Evolutionary conservation across 2,797 vertebrate species (phyloP), one percentile per base, ranked within the genome.

Genomic region (Ammospiza maritima): DNA sequence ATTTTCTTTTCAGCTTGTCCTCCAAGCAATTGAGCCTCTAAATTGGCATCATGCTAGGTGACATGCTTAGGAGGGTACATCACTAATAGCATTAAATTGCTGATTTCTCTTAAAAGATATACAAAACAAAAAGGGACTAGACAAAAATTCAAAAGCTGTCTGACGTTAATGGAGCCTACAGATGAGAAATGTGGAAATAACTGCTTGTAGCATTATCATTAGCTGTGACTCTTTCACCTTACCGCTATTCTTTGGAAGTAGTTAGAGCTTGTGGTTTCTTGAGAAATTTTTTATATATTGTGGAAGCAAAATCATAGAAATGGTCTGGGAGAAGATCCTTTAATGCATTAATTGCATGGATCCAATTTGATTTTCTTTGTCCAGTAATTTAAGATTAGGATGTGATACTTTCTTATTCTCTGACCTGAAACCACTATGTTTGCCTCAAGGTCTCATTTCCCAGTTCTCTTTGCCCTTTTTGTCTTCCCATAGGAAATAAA

Each of bases 1-100:
- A 36, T n/a, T 95, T 95, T 86, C 85, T 93, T 88, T 93, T 89
- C 79, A 94, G 11, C 76, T 89, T 88, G 36, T 44, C 21, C 74
- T 88, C 73, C 25, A 65, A 57, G 56, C 50, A 81, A 84, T 72
- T 77, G 89, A 71, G 38, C 58, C 78, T 77, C 66, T 77, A 81
- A 96, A 92, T 64, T 94, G 81, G 27, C 75, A 54, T 92, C 79
- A 56, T 71, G 18, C 45, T 80, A 86, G n/a, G 53, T 92, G 85
- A 72, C 42, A 17, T 76, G 27, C n/a, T 94, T 92, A 89, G 74
- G 57, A 95, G 22, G 26, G 14, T 88, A 62, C 56, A 72, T 84
- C 79, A 47, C 74, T 95, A 86, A 83, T 81, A 86, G 20, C 56
- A 50, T 77, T 77, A 82, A 91, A 92, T 87, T 80, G 65, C 77